Base-by-base conservation (phyloP, 2,797 vertebrate genomes). In the Channa striata region DNA sequence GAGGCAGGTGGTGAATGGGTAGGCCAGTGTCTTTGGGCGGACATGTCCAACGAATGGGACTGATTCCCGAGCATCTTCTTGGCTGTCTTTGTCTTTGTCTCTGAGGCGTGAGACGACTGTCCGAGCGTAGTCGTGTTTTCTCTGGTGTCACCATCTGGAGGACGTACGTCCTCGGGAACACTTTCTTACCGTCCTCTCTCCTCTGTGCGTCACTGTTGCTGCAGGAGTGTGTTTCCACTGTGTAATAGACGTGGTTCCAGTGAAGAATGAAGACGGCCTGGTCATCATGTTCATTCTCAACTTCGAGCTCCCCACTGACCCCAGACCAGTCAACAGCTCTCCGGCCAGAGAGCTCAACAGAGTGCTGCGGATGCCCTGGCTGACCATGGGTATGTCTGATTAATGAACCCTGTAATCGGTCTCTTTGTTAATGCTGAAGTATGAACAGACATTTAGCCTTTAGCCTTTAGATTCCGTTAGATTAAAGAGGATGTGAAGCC, bases 231-330 rank as follows among this genome's bases (percentile, higher is more conserved):
- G 95, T 85, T 96, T 97, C 85, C 91, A 93, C 4, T 96, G 95
- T 63, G 75, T 95, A 43, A 94, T 97, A 70, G 95, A 97, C 0
- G 96, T 97, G 75, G 95, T 97, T n/a, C 96, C 96, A 0, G 95
- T 97, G 86, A 97, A 96, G 92, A 96, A 95, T 0, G 96, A 97
- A 75, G 95, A 94, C 11, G 95, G 96, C 0, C 77, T 93, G 0
- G 96, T 97, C 80, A 96, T 96, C 90, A 97, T 97, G 96, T 97
- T 97, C 85, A 97, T 97, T 78, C 93, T 97, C 43, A 97, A 97
- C 91, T 97, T 97, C 4, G 96, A 97, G 78, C 93, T 95, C 4
- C 81, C 85, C 14, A 91, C 94, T 16, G 92, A 94, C 87, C 90
- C 94, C 53, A 91, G 84, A 66, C 71, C 83, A 12, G 1, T 43